These are phyloP conservation scores for Tipula lateralis DNA, from an alignment of 2,888 invertebrate genomes.

Conservation along the genomic window DNA sequence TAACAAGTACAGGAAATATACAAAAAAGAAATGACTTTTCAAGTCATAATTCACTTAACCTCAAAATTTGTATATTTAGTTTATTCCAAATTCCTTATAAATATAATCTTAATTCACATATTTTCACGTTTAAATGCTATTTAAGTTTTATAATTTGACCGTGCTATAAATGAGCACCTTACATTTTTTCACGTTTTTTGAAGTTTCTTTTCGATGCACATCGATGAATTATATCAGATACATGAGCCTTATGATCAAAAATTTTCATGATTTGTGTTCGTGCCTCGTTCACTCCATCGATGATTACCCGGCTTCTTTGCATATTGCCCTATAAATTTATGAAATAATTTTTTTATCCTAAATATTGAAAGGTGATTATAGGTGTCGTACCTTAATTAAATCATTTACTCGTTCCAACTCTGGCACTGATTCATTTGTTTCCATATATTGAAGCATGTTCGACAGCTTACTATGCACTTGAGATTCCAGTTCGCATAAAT, in stretches of 20 bases:
- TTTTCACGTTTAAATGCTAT: not conserved
- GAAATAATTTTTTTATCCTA: conserved; percentile 27
- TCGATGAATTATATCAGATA: conserved; percentile 82
- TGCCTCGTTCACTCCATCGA: conserved; percentile 86
- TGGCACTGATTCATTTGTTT: conserved; percentile 50
- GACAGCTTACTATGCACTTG: conserved; percentile 47
- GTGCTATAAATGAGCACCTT: conserved; percentile 34
- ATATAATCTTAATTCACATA: not conserved
- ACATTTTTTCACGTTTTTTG: conserved; percentile 77
- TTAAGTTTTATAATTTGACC: not conserved
- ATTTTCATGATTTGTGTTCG: conserved; percentile 82
- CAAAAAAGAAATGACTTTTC: not conserved
- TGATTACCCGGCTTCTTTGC: conserved; percentile 88
- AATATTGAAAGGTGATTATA: not conserved
- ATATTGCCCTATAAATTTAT: conserved; percentile 75
- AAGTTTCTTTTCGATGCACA: conserved; percentile 89
- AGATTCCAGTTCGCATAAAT: conserved; percentile 60
- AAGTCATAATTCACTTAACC: not conserved
- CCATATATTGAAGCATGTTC: conserved; percentile 47
- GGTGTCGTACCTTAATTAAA: conserved; percentile 61
- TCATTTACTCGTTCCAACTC: conserved; percentile 56
- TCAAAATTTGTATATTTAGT: not conserved
- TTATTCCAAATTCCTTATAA: not conserved
- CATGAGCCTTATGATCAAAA: conserved; percentile 84
- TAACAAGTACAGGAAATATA: not conserved